Evolutionary conservation across 2,113 vertebrate genomes (phyloP).

Genomic region (Corvus moneduloides): DNA sequence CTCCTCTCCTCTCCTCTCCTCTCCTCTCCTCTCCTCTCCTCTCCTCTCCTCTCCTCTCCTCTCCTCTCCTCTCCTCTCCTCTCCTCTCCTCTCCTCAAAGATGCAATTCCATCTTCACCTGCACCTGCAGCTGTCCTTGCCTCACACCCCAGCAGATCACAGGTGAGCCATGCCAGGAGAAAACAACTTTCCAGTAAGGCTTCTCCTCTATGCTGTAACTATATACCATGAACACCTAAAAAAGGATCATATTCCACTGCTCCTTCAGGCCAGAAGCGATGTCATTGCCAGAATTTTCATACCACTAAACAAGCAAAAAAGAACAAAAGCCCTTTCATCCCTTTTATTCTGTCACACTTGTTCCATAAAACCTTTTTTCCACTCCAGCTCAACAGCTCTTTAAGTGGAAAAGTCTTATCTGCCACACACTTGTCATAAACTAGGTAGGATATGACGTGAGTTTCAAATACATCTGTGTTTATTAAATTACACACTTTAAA

Average conservation of each 20-base stretch:
- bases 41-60: no score
- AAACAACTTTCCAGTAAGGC: background rate
- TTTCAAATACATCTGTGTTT: background rate
- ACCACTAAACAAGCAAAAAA: background rate
- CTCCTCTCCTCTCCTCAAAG: background rate
- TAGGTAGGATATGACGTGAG: rapidly evolving
- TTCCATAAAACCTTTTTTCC: background rate
- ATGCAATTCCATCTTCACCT: rapidly evolving
- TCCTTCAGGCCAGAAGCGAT: background rate
- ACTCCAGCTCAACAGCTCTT: background rate
- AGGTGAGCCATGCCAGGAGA: background rate
- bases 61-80: no score
- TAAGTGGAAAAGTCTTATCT: background rate
- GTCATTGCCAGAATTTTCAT: background rate
- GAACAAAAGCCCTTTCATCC: background rate
- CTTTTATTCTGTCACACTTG: background rate
- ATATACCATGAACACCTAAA: background rate
- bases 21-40: no score
- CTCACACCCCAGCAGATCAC: rapidly evolving
- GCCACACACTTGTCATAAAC: background rate
- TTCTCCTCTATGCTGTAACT: background rate
- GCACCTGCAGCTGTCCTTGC: background rate
- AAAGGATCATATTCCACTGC: background rate
- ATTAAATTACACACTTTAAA: background rate
- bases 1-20: no score